Evolutionary conservation across 2,888 invertebrate genomes (phyloP), one percentile per base, ranked within the genome.

Genomic region (Kuschelorhynchus macadamiae): DNA sequence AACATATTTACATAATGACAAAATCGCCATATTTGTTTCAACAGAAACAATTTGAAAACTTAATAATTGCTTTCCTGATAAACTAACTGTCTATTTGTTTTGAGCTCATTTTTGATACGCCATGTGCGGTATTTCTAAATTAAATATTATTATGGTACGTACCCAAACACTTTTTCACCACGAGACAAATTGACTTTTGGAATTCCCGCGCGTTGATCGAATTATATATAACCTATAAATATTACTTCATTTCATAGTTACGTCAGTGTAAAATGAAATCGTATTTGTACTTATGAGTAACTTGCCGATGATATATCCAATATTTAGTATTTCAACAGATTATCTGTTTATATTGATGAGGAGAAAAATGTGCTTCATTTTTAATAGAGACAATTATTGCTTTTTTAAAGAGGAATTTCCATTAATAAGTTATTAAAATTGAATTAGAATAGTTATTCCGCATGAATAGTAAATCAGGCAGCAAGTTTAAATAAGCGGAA

Each of bases 291-390:
- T 14, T n/a, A 39, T 39, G 16, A n/a, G 14, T 14, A 39, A 14
- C 12, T 39, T 39, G 39, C 39, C 12, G 12, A 39, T 2, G 39
- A 39, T 39, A 39, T 12, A 7, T 16, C n/a, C 7, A 39, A 12
- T 39, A 39, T 21, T 47, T 47, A 11, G 9, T 25, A 47, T 47
- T 47, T 47, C 47, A 47, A 47, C 47, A 47, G 47, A 20, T 20
- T 47, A 25, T 25, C 25, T 25, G 25, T 25, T 25, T 25, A 25
- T 25, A 25, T 25, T 25, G 25, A 25, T 25, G 25, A 3, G 7
- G 7, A 25, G 25, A 25, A 25, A 5, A 25, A 25, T n/a, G n/a
- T n/a, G n/a, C n/a, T n/a, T n/a, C n/a, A n/a, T n/a, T n/a, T n/a
- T n/a, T n/a, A n/a, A n/a, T n/a, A n/a, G n/a, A n/a, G n/a, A n/a